Evolutionary conservation across 2,888 invertebrate species (phyloP).

Genomic region (Synanthedon andrenaeformis): DNA sequence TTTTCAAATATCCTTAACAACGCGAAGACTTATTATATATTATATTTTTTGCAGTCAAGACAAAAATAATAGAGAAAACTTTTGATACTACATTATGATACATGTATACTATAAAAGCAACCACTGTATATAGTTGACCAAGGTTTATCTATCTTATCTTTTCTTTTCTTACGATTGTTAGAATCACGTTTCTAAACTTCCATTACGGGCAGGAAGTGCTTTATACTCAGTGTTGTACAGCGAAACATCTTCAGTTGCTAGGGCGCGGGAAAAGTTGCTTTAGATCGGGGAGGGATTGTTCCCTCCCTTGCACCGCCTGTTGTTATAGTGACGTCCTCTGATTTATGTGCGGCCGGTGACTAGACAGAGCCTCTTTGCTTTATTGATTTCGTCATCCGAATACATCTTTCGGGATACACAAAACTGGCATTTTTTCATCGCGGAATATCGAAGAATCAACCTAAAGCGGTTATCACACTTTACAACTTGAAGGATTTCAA

Average conservation of each 20-base stretch:
- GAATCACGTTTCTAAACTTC: constrained; percentile 25
- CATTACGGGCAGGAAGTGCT: constrained; percentile 32
- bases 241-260: constrained; percentile 41
- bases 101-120: too few relatives aligned
- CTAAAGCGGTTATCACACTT: too few relatives aligned
- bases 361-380: constrained; percentile 13
- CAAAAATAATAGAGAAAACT: too few relatives aligned
- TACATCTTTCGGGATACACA: constrained; percentile 1
- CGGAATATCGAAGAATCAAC: too few relatives aligned
- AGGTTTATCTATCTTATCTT: too few relatives aligned
- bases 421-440: not conserved
- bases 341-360: constrained; percentile 50
- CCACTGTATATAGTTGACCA: too few relatives aligned
- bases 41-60: too few relatives aligned
- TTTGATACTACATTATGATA: too few relatives aligned
- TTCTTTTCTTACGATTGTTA: too few relatives aligned
- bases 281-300: constrained; percentile 18
- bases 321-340: constrained; percentile 47
- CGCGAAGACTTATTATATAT: too few relatives aligned
- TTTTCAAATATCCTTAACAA: too few relatives aligned
- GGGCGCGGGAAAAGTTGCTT: constrained; percentile 42
- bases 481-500: too few relatives aligned
- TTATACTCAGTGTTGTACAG: constrained; percentile 31
- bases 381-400: constrained; percentile 4
- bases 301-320: constrained; percentile 33